phyloP scores from a whole-genome alignment of 2,113 vertebrate species.

The Butastur rufipennis region DNA sequence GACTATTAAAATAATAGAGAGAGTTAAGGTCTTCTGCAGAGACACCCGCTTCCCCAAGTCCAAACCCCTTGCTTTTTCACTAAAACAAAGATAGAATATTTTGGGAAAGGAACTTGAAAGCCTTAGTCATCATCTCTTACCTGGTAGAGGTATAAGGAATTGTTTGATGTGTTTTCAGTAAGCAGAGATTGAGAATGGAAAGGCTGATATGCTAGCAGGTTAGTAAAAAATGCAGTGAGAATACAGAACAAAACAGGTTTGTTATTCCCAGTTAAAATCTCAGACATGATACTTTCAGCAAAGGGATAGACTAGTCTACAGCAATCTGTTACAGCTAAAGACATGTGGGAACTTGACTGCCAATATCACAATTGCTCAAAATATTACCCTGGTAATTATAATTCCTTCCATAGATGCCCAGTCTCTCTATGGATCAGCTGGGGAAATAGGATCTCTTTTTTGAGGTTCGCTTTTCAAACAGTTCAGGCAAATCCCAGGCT shows the following conservation, averaged over 20 bases:
- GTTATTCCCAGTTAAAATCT: not conserved
- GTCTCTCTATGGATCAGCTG: not conserved
- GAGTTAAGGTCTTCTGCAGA: not conserved
- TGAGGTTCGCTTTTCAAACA: not conserved
- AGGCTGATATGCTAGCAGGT: not conserved
- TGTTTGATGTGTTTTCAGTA: not conserved
- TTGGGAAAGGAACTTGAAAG: not conserved
- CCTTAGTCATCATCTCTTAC: not conserved
- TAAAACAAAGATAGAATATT: not conserved
- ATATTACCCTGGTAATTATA: not conserved
- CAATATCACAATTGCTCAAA: not conserved
- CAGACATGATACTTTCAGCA: not conserved
- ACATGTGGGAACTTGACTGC: not conserved
- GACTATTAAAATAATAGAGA: not conserved
- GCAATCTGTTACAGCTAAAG: not conserved
- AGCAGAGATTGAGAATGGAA: not conserved
- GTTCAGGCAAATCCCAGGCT: not conserved
- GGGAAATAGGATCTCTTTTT: not conserved
- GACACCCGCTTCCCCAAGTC: not conserved
- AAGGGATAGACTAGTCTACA: not conserved
- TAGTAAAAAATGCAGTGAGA: not conserved
- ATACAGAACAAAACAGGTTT: not conserved
- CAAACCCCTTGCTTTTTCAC: not conserved
- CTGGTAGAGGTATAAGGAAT: not conserved
- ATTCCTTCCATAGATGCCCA: not conserved